Evolutionary conservation across 1,140 invertebrate genomes (phyloP).

Genomic region (Acromyrmex echinatior): DNA sequence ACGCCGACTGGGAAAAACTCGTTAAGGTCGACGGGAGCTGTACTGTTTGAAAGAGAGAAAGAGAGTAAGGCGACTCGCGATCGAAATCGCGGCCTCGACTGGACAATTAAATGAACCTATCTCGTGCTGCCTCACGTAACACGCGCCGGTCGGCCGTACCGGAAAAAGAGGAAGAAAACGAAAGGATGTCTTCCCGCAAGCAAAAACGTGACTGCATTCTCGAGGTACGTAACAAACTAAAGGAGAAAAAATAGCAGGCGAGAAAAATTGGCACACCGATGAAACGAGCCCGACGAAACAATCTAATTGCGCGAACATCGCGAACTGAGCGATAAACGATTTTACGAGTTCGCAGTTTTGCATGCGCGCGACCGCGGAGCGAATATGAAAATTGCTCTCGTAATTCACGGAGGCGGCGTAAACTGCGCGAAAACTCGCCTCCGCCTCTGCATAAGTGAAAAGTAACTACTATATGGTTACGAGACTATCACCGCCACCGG

Average conservation of each 20-base stretch:
- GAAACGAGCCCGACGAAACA: conserved; percentile 1
- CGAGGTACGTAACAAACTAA: background rate
- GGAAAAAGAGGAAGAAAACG: background rate
- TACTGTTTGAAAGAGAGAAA: background rate
- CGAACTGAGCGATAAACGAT: conserved; percentile 42
- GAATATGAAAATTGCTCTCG: conserved; percentile 55
- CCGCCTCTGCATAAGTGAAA: background rate
- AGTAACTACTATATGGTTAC: conserved; percentile 50
- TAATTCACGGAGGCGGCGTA: conserved; percentile 29
- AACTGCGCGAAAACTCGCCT: background rate
- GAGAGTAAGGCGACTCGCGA: conserved; percentile 14
- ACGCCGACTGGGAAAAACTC: conserved; percentile 66
- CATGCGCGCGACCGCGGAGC: background rate
- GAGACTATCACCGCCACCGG: background rate
- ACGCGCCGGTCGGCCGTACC: background rate
- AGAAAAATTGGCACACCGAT: background rate
- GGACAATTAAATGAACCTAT: conserved; percentile 53
- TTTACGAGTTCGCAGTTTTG: conserved; percentile 33
- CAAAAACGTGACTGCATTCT: background rate
- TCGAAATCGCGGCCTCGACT: conserved; percentile 30
- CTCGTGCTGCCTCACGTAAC: conserved; percentile 3
- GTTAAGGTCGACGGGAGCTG: conserved; percentile 47
- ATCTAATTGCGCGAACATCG: conserved; percentile 31
- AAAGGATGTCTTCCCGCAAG: background rate
- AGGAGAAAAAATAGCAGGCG: background rate